Percentiles rank a stretch among this genome's conserved stretches.
These are phyloP conservation scores for Mormyrops boulengeri DNA, from an alignment of 2,797 vertebrate genomes.

Conservation along the genomic window DNA sequence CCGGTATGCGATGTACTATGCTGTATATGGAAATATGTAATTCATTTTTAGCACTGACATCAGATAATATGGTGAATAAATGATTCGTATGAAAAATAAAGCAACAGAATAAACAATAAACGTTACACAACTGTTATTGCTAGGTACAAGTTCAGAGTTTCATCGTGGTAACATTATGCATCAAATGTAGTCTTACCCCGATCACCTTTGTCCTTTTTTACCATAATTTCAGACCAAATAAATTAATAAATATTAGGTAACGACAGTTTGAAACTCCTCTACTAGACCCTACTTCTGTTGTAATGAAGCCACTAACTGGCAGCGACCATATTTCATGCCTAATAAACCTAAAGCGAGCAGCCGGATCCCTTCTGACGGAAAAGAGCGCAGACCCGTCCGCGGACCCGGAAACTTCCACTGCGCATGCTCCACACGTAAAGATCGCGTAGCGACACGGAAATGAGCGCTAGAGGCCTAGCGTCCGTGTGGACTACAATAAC, in stretches of 20 bases:
- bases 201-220: slow-evolving; percentile 64
- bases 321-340: not conserved
- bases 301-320: not conserved
- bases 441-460: not conserved
- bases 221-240: slow-evolving; percentile 45
- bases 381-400: not conserved
- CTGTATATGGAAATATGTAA: not conserved
- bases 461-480: not conserved
- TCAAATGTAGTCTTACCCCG: slow-evolving; percentile 52
- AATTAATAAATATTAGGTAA: not conserved
- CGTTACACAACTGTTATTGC: not conserved
- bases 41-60: not conserved
- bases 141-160: not conserved
- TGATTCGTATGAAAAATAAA: not conserved
- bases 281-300: not conserved
- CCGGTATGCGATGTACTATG: not conserved
- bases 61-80: not conserved
- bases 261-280: not conserved
- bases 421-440: not conserved
- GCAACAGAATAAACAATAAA: not conserved
- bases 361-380: not conserved
- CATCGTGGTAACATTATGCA: not conserved
- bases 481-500: not conserved
- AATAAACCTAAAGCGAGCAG: not conserved
- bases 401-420: not conserved